phyloP scores from a whole-genome alignment of 35 echinoderm and acorn worm genomes.

The Nesometra sesokonis region DNA sequence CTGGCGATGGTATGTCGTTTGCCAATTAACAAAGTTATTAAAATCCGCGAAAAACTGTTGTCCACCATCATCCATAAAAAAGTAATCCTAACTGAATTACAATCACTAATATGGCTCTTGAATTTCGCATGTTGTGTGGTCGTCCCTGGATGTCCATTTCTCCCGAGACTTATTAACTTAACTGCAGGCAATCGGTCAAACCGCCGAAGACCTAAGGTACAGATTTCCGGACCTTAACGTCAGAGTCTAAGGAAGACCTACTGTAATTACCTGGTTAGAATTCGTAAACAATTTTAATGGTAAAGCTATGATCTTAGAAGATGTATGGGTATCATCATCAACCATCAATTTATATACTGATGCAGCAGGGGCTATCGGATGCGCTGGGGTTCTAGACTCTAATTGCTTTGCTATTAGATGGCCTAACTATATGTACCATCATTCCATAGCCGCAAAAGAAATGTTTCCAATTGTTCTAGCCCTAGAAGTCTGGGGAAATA shows the following conservation, averaged over 20 bases:
- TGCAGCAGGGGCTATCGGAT: not conserved
- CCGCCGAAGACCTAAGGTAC: no score
- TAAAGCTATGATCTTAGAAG: not conserved
- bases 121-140: slow-evolving; percentile 29
- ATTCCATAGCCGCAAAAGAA: not conserved
- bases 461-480: not conserved
- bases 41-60: not conserved
- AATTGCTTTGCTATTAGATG: not conserved
- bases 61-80: not conserved
- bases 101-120: slow-evolving; percentile 21
- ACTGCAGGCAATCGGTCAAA: not conserved
- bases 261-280: no score
- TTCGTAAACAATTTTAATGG: no score
- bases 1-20: not conserved
- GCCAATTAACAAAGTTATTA: slow-evolving; percentile 2
- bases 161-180: slow-evolving; percentile 15
- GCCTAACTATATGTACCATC: not conserved
- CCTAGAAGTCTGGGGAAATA: not conserved
- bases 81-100: not conserved
- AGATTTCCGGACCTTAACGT: no score
- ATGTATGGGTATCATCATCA: not conserved
- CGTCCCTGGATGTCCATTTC: not conserved
- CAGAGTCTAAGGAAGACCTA: no score
- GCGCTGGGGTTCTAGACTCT: not conserved
- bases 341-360: not conserved